Evolutionary conservation across 92 coral and sea anemone species (phyloP).

Genomic region (Siderastrea radians): DNA sequence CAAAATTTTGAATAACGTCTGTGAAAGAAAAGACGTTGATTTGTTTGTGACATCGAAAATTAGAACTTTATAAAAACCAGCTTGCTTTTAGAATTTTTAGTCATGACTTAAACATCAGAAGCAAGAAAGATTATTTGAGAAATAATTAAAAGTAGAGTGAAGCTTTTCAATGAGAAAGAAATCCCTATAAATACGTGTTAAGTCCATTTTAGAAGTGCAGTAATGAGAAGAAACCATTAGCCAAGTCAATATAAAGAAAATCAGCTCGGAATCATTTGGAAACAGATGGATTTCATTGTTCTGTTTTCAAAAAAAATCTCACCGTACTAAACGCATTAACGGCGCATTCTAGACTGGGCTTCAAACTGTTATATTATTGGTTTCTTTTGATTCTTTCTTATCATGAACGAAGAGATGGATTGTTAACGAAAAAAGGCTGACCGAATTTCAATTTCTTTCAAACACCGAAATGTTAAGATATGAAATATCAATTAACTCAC

Average conservation of each 20-base stretch:
- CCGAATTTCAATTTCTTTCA: background rate
- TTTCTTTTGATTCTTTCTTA: background rate
- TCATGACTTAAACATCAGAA: background rate
- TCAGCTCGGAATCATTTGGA: background rate
- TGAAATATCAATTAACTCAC: conserved; percentile 7
- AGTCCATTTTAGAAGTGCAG: conserved; percentile 20
- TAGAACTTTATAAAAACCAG: background rate
- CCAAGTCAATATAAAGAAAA: conserved; percentile 11
- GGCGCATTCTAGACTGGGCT: conserved; percentile 7
- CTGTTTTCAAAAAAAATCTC: background rate
- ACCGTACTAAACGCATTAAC: background rate
- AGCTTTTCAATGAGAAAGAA: background rate
- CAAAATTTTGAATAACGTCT: background rate
- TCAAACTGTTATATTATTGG: background rate
- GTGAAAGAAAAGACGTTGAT: background rate
- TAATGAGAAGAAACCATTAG: conserved; percentile 25
- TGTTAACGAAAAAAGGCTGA: background rate
- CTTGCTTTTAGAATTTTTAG: background rate
- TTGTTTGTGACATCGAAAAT: background rate
- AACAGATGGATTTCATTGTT: conserved; percentile 36
- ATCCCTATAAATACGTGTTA: background rate
- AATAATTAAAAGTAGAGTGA: conserved; percentile 10
- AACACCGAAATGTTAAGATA: background rate
- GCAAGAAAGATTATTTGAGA: background rate
- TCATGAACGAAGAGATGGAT: background rate